Evolutionary conservation across 1,140 invertebrate genomes (phyloP), one percentile per base, ranked within the genome.

Genomic region (Lycorma delicatula): DNA sequence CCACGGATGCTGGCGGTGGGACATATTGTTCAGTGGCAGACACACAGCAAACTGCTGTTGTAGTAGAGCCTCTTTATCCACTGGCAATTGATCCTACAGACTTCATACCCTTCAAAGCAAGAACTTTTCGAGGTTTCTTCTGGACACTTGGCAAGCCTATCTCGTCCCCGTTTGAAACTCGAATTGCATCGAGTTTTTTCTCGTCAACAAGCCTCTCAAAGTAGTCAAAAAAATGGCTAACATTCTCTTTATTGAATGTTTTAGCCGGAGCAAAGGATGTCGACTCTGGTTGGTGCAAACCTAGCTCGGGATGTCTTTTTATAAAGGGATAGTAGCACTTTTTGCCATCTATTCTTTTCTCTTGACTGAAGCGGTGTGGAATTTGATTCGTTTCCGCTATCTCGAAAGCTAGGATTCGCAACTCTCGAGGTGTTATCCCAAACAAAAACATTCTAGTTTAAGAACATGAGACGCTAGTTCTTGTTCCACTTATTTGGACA

Each of bases 131-230:
- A 16, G 67, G 62, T n/a, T n/a, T n/a, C 58, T 64, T 62, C 31
- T 70, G 61, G 2, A 74, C 72, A 25, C 70, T 70, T 22, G 62
- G 66, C 27, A 72, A 48, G 13, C 69, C 71, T 2, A 70, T 72
- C 63, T 73, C 71, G 59, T 74, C 73, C 4, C 70, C 54, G 63
- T 75, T 74, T 58, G 58, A 71, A 50, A 70, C 71, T 9, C 28
- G 31, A 20, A 13, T 9, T n/a, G 23, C 16, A 25, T 69, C 53
- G 58, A 60, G 49, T 67, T 72, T 67, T 58, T 70, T 11, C 67
- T 61, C 54, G 60, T 61, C 58, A 48, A 60, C 16, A 56, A 62
- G 28, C 69, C 48, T 12, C n/a, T 47, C 66, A 63, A 20, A 69
- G 56, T 53, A 67, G 62, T 54, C 66, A 67, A 50, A 72, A 60